Conservation (phyloP, 2,113 vertebrate genomes). For the Chelonoidis abingdonii region DNA sequence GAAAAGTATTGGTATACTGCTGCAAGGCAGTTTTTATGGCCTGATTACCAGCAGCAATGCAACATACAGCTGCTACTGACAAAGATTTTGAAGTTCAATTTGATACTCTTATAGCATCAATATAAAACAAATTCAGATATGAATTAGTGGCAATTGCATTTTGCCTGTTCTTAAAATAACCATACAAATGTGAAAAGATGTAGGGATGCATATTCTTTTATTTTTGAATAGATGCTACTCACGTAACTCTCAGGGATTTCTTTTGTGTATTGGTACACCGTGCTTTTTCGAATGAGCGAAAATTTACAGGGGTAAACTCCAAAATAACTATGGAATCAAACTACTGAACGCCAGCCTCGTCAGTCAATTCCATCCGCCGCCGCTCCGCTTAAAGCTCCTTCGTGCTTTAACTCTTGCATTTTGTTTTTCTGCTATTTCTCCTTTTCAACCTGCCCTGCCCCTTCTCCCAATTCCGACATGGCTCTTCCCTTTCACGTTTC, state of each 20-base stretch:
- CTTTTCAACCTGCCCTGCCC: too few species aligned
- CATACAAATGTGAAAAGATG: neutral
- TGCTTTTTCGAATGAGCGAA: neutral
- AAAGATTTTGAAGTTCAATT: slow-evolving; percentile 48
- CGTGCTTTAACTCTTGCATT: too few species aligned
- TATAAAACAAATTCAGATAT: slow-evolving; percentile 36
- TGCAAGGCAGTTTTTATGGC: slow-evolving; percentile 48
- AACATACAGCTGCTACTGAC: slow-evolving; percentile 15
- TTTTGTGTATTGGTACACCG: neutral
- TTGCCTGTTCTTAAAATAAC: neutral
- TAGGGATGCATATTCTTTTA: too few species aligned
- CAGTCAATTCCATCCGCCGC: neutral
- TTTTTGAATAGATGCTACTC: neutral
- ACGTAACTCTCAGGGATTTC: too few species aligned
- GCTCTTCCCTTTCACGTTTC: neutral
- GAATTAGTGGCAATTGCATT: accelerated
- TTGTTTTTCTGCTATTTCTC: too few species aligned
- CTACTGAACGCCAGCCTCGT: neutral
- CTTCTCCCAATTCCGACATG: neutral
- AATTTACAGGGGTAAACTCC: too few species aligned
- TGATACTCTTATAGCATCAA: neutral
- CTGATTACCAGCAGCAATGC: neutral
- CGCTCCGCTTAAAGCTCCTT: too few species aligned
- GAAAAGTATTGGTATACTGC: neutral
- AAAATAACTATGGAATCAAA: neutral